Percentiles rank a stretch among this genome's conserved stretches.
phyloP scores from a whole-genome alignment of 2,888 invertebrate species.

The Poecilus cupreus region DNA sequence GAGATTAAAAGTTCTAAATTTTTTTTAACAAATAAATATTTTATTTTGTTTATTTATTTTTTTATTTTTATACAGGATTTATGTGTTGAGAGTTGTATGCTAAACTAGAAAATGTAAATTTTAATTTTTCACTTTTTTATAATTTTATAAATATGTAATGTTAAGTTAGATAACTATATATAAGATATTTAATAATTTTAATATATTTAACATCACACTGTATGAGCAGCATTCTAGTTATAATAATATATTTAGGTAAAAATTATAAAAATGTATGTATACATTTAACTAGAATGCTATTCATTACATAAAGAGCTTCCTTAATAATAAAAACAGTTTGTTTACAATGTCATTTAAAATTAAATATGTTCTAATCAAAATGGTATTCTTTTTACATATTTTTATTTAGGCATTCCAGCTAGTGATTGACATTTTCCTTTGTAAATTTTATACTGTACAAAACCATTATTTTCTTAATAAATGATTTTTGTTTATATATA shows the following conservation, averaged over 20 bases:
- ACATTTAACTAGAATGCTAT: constrained; percentile 41
- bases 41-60: neutral
- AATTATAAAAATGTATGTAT: neutral
- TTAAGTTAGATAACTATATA: constrained; percentile 18
- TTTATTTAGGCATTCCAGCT: constrained; percentile 52
- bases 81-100: neutral
- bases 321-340: neutral
- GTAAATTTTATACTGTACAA: constrained; percentile 64
- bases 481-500: constrained; percentile 48
- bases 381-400: constrained; percentile 33
- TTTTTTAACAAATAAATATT: too few species aligned
- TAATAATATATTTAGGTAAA: constrained; percentile 2
- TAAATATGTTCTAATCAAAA: constrained; percentile 13
- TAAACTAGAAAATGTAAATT: neutral
- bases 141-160: constrained; percentile 34
- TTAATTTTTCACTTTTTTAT: constrained; percentile 4
- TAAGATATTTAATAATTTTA: constrained; percentile 37
- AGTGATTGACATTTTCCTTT: constrained; percentile 30
- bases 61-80: constrained; percentile 7
- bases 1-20: neutral
- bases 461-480: constrained; percentile 61
- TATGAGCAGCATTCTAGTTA: constrained; percentile 28
- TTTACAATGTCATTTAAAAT: constrained; percentile 31
- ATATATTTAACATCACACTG: constrained; percentile 51
- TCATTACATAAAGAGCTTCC: constrained; percentile 41